Conservation (phyloP, 2,797 vertebrate species). For the Taenioides sp. region DNA sequence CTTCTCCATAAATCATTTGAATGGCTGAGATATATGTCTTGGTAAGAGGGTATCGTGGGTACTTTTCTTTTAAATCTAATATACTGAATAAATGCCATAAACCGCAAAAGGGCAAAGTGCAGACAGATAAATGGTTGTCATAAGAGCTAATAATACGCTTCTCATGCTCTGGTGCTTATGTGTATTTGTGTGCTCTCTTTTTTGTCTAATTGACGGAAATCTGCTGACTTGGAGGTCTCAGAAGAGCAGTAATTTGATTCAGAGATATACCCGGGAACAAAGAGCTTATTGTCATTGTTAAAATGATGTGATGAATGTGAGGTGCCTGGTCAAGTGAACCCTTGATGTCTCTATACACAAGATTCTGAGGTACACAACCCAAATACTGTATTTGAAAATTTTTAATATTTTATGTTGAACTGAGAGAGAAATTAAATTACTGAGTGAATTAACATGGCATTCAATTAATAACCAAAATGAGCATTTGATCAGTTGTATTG, state of each 20-base stretch:
- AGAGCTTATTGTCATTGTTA: conserved; percentile 15
- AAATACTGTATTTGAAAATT: background rate
- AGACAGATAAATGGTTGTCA: conserved; percentile 37
- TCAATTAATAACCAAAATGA: too few species aligned
- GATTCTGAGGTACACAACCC: background rate
- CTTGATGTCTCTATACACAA: too few species aligned
- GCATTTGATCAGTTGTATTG: too few species aligned
- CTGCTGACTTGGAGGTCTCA: background rate
- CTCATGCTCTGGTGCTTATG: conserved; percentile 23
- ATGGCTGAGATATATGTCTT: too few species aligned
- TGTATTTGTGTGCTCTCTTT: conserved; percentile 19
- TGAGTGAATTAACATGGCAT: too few species aligned
- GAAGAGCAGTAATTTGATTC: conserved; percentile 16
- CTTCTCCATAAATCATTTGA: conserved; percentile 1
- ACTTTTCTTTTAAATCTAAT: too few species aligned
- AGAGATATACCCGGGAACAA: conserved; percentile 14
- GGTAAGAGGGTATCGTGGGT: too few species aligned
- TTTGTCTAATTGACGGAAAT: conserved; percentile 40
- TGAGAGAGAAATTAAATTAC: too few species aligned
- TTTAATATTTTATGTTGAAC: background rate
- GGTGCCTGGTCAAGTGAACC: background rate
- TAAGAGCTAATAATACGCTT: conserved; percentile 39
- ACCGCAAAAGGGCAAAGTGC: conserved; percentile 30
- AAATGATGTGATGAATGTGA: background rate
- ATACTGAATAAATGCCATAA: conserved; percentile 9